Evolutionary conservation across 2,888 invertebrate genomes (phyloP), one percentile per base, ranked within the genome.

Genomic region (Campoletis raptor): DNA sequence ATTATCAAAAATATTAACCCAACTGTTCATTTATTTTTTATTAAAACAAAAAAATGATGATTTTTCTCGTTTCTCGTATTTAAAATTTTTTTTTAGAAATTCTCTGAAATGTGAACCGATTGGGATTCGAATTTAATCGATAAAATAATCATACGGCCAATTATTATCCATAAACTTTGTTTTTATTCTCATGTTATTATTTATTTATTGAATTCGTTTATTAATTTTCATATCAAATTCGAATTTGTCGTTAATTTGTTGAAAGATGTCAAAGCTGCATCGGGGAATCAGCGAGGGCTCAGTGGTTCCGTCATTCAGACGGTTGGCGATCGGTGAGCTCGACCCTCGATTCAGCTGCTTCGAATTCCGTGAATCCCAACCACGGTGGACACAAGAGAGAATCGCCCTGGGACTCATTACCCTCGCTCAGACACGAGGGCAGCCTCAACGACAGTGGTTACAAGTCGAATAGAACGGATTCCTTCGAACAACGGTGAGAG

Each of bases 261-360:
- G 66, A 67, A 88, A 94, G 97, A 90, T 98, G 98, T 93, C 97
- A 97, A 86, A 97, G 97, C 72, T 98, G 98, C 95, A 97, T 98
- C 94, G 98, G 98, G n/a, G 98, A 98, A 94, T 97, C 98, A 37
- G 97, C 98, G 86, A 96, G 98, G 42, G 97, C 97, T 87, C 98
- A 98, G 91, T 98, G 98, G 98, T 98, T 98, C 95, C 96, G 98
- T 21, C 98, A 98, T 94, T 98, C 98, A 61, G 98, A 98, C 93
- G 98, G 98, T 70, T 98, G 98, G 98, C 96, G 97, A 88, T 97
- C 97, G 61, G 97, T 97, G 85, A 97, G 96, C 90, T 96, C 97
- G 70, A 96, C 96, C 69, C 95, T 96, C 90, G 96, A 96, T 88
- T 96, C 96, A 45, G 96, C 95, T 30, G 94, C 94, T 52, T 94